Percentiles rank a stretch among this genome's conserved stretches.
phyloP scores from a whole-genome alignment of 2,888 invertebrate species.

The Cistogaster globosa region DNA sequence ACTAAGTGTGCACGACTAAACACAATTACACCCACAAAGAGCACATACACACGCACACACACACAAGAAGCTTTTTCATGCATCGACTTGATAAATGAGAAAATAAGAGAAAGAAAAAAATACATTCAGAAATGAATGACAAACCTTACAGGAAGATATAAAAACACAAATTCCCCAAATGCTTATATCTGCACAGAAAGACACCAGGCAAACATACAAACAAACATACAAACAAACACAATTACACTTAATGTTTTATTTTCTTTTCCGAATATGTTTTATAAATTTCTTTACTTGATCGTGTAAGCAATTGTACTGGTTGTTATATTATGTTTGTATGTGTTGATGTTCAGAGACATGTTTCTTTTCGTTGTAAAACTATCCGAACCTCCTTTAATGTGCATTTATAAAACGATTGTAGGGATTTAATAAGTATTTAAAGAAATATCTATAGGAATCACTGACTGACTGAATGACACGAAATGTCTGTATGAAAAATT shows the following conservation, averaged over 20 bases:
- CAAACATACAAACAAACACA: neutral
- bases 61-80: neutral
- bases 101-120: neutral
- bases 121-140: neutral
- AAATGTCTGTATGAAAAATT: constrained; percentile 43
- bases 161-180: constrained; percentile 25
- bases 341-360: constrained; percentile 9
- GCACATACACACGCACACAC: neutral
- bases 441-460: constrained; percentile 18
- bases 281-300: neutral
- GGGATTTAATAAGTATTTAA: constrained; percentile 34
- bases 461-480: constrained; percentile 52
- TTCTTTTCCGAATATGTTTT: constrained; percentile 15
- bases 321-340: neutral
- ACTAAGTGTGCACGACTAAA: constrained; percentile 5
- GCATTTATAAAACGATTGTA: constrained; percentile 25
- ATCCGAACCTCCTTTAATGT: constrained; percentile 28
- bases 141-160: neutral
- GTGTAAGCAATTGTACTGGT: neutral
- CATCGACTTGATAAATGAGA: constrained; percentile 4
- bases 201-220: neutral
- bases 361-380: constrained; percentile 7
- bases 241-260: neutral
- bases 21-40: neutral
- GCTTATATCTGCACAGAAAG: neutral